Conservation (phyloP, 2,888 invertebrate genomes). For the Malthinus seriepunctatus region DNA sequence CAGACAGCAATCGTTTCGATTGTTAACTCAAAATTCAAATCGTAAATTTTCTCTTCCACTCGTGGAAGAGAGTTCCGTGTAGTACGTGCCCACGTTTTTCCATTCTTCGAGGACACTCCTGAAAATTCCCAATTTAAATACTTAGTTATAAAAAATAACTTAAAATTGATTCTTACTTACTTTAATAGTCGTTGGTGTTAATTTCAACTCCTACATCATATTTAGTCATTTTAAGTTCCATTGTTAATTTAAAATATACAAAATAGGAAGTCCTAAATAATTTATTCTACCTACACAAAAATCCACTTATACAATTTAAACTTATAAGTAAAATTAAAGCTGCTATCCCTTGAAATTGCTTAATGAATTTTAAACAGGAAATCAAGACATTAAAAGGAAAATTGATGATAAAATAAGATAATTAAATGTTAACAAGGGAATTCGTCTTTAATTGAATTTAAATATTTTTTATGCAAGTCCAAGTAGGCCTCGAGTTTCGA, state of each 20-base stretch:
- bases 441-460: background rate
- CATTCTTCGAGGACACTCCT: background rate
- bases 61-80: too few species aligned
- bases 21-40: too few species aligned
- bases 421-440: background rate
- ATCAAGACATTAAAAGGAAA: slow-evolving; percentile 17
- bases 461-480: background rate
- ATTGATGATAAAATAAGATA: slow-evolving; percentile 1
- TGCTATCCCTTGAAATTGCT: slow-evolving; percentile 5
- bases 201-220: slow-evolving; percentile 4
- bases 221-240: background rate
- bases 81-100: too few species aligned
- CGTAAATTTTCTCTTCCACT: too few species aligned
- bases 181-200: background rate
- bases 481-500: too few species aligned
- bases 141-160: too few species aligned
- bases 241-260: slow-evolving; percentile 7
- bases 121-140: background rate
- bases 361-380: slow-evolving; percentile 16
- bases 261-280: slow-evolving; percentile 16
- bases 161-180: background rate
- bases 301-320: background rate
- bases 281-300: slow-evolving; percentile 11
- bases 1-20: too few species aligned
- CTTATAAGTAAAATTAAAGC: background rate